Base-by-base conservation (phyloP, 1,140 invertebrate genomes). In the Maniola jurtina region DNA sequence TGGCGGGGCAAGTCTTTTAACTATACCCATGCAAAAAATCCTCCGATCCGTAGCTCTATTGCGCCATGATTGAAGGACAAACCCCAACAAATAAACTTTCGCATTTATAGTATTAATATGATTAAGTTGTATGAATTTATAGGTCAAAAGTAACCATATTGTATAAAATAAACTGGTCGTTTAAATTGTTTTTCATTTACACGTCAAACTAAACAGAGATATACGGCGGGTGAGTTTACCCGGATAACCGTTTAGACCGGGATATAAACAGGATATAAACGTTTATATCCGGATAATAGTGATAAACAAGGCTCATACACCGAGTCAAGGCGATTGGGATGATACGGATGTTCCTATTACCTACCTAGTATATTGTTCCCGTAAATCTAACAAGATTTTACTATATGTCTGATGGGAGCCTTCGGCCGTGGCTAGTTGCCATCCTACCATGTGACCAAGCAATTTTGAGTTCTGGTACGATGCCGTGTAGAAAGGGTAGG, bases 121-220 rank as follows among this genome's bases (percentile, higher is more conserved):
- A n/a, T n/a, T n/a, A n/a, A n/a, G n/a, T n/a, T n/a, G n/a, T n/a
- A n/a, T n/a, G n/a, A n/a, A n/a, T 25, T 25, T 25, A 38, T 38
- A 36, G 10, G 6, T 11, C 40, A 59, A 4, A 13, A 40, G n/a
- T 58, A 40, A 15, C 14, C 36, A 42, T 10, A 5, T 25, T 5
- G 6, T 15, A 45, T 16, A 13, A 61, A 50, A 33, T 16, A 35
- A 14, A 50, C 8, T 1, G 33, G 11, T 15, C 36, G 36, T 7
- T 36, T 42, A 55, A 64, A 58, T 64, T 64, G 54, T 56, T 68
- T 56, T 68, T 62, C 54, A 47, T 58, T 62, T 57, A 35, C 16
- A 52, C 61, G 61, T 56, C 52, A 56, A 55, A 38, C 52, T 11
- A 63, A 63, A 63, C 61, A 63, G 8, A 54, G 40, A 64, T 64